Evolutionary conservation across 1,140 invertebrate genomes (phyloP).

Genomic region (Nylanderia fulva): DNA sequence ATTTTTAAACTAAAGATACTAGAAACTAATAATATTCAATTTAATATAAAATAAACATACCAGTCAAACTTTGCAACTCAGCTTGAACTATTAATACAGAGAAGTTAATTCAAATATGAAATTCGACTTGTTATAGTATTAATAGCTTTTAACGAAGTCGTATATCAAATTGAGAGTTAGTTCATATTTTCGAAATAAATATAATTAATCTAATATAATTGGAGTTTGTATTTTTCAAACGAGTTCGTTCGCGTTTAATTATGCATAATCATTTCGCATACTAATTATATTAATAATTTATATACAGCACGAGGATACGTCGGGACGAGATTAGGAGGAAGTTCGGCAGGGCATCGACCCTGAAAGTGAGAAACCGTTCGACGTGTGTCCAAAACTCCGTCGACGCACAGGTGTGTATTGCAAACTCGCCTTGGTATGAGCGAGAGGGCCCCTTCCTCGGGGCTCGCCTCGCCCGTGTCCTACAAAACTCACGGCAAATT

Average conservation of each 20-base stretch:
- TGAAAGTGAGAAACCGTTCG: conserved; percentile 76
- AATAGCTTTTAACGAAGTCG: not conserved
- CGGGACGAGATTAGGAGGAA: conserved; percentile 59
- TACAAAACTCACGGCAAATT: conserved; percentile 61
- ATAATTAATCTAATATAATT: too few relatives aligned
- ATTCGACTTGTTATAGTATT: not conserved
- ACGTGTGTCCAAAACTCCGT: conserved; percentile 53
- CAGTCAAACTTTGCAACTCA: not conserved
- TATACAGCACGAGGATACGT: not conserved
- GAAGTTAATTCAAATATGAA: not conserved
- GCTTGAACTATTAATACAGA: not conserved
- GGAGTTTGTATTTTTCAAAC: not conserved
- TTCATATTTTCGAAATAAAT: not conserved
- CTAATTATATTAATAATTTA: too few relatives aligned
- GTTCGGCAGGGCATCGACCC: conserved; percentile 79
- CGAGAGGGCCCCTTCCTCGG: not conserved
- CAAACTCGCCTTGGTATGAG: conserved; percentile 4
- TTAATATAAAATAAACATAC: not conserved
- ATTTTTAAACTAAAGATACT: not conserved
- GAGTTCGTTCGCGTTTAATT: not conserved
- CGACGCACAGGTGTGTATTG: conserved; percentile 36
- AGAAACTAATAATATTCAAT: not conserved
- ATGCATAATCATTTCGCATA: not conserved
- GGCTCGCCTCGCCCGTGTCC: conserved; percentile 35
- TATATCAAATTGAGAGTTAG: not conserved